Percentiles rank a stretch among this genome's conserved stretches.
Evolutionary conservation across 2,113 vertebrate species (phyloP).

Genomic region (Oxyura jamaicensis): DNA sequence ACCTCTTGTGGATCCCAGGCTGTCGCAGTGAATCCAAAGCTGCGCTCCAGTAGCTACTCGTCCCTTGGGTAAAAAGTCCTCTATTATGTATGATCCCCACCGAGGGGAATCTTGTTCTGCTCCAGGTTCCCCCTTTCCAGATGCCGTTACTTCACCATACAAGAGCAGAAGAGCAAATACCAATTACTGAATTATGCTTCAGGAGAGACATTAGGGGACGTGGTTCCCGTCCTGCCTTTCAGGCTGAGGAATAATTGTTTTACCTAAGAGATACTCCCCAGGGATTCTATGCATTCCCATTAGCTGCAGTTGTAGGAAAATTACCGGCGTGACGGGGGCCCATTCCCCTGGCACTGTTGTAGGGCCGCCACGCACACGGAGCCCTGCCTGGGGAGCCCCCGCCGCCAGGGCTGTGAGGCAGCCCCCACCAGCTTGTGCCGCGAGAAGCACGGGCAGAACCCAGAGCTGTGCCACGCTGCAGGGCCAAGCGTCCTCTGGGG

Average conservation of each 20-base stretch:
- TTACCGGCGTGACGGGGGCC: background rate
- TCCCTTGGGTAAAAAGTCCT: background rate
- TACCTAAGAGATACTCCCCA: background rate
- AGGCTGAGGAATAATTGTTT: constrained; percentile 2
- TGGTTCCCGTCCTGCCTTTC: background rate
- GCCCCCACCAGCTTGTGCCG: background rate
- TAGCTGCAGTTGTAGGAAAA: constrained; percentile 14
- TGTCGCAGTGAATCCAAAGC: background rate
- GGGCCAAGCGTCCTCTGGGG: background rate
- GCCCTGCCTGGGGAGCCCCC: background rate
- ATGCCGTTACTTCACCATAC: background rate
- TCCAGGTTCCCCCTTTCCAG: accelerated
- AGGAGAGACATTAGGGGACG: background rate
- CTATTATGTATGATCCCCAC: background rate
- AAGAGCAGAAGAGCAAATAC: background rate
- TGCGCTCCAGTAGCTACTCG: background rate
- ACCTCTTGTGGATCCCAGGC: background rate
- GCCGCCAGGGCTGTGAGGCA: background rate
- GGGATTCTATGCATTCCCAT: background rate
- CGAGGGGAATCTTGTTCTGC: background rate
- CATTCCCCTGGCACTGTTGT: background rate
- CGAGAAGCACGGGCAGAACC: accelerated
- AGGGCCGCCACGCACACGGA: accelerated
- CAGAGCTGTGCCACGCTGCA: accelerated
- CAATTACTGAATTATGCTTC: background rate